Conservation (phyloP, 2,113 vertebrate species). For the Prionailurus bengalensis region DNA sequence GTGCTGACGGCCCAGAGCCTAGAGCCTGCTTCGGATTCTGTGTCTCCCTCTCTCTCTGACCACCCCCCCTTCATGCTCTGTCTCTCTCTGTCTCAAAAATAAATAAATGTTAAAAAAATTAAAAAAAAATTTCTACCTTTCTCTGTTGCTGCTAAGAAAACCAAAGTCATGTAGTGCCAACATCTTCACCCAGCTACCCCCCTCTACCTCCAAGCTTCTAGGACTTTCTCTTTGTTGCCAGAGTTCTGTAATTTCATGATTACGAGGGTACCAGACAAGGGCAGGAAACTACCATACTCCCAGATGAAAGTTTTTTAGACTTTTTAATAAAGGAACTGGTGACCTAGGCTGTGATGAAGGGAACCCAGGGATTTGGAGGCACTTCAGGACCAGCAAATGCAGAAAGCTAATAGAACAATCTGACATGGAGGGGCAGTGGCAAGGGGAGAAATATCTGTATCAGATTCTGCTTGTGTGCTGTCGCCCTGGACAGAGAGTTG, state of each 20-base stretch:
- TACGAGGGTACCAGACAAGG: background rate
- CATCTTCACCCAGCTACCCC: background rate
- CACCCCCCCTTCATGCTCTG: too few species aligned
- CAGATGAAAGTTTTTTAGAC: background rate
- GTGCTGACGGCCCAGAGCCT: too few species aligned
- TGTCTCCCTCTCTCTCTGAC: too few species aligned
- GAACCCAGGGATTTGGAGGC: background rate
- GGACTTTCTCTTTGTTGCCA: background rate
- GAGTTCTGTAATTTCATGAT: conserved; percentile 7
- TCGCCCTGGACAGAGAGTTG: background rate
- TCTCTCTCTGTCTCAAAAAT: too few species aligned
- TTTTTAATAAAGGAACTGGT: background rate
- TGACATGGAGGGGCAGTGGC: background rate
- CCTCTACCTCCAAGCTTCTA: background rate
- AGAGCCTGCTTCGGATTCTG: too few species aligned
- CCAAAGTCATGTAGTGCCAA: background rate
- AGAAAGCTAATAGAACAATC: background rate
- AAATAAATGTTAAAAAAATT: too few species aligned
- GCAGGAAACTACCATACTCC: background rate
- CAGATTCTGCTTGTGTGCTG: background rate
- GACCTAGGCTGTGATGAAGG: background rate
- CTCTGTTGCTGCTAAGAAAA: conserved; percentile 13
- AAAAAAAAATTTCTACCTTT: background rate
- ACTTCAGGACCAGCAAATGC: background rate
- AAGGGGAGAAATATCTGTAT: background rate